These are phyloP conservation scores for Phenacoccus solenopsis DNA, from an alignment of 1,140 invertebrate genomes.

Conservation along the genomic window DNA sequence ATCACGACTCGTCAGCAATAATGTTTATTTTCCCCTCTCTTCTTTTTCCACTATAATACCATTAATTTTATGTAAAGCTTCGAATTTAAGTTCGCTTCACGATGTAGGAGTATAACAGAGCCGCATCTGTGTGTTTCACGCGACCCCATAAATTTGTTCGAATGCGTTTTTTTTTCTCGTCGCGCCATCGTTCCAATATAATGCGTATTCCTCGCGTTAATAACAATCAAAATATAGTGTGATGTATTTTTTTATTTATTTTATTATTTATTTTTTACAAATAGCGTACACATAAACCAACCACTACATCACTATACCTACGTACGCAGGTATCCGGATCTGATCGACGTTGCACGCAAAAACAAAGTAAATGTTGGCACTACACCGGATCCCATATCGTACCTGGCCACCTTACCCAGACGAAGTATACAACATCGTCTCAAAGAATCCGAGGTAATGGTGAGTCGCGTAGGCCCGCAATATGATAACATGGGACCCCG, in stretches of 20 bases:
- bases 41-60: no score
- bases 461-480: slow-evolving; percentile 36
- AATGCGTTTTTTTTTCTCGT: no score
- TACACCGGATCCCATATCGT: slow-evolving; percentile 32
- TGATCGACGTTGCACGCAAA: slow-evolving; percentile 56
- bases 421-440: slow-evolving; percentile 24
- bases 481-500: slow-evolving; percentile 83
- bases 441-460: slow-evolving; percentile 12
- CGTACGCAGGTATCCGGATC: slow-evolving; percentile 56
- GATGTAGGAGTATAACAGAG: background rate
- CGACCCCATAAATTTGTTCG: no score
- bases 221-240: background rate
- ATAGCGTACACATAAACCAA: no score
- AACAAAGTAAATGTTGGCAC: slow-evolving; percentile 33
- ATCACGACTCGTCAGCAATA: background rate
- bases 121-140: background rate
- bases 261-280: no score
- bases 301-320: no score
- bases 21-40: background rate
- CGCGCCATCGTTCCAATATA: no score
- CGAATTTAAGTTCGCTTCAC: background rate
- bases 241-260: no score
- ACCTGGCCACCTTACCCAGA: slow-evolving; percentile 41
- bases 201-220: background rate
- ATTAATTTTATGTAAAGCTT: background rate